Evolutionary conservation across 2,888 invertebrate genomes (phyloP).

Genomic region (Dicycla oo): DNA sequence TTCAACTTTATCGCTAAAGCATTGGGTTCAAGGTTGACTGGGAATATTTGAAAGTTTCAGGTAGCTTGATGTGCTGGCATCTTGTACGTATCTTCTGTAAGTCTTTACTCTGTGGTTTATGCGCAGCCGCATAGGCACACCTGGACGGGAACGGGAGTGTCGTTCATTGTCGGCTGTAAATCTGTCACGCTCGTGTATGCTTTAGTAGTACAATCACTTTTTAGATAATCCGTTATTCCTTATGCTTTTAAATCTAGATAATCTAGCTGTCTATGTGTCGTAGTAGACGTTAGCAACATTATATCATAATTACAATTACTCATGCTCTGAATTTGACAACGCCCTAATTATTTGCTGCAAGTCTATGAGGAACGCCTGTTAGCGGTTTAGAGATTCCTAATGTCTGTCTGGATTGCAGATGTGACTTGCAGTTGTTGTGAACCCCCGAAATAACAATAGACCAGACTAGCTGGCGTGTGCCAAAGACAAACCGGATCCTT

Average conservation of each 20-base stretch:
- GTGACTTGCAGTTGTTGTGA: slow-evolving; percentile 1
- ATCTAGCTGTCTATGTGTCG: slow-evolving; percentile 4
- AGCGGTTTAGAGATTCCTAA: not conserved
- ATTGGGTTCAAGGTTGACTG: too few relatives aligned
- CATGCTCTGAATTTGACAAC: slow-evolving; percentile 2
- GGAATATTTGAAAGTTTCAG: too few relatives aligned
- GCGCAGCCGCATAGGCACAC: slow-evolving; percentile 44
- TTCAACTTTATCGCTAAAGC: too few relatives aligned
- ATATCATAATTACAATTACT: not conserved
- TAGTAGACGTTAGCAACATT: not conserved
- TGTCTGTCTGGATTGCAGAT: not conserved
- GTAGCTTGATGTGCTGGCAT: too few relatives aligned
- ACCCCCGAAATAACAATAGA: not conserved
- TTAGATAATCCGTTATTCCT: slow-evolving; percentile 9
- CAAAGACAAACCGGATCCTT: not conserved
- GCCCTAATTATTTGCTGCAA: not conserved
- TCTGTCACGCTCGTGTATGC: slow-evolving; percentile 56
- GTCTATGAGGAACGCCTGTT: not conserved
- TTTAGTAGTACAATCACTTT: slow-evolving; percentile 20
- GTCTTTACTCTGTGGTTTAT: slow-evolving; percentile 15
- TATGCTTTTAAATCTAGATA: slow-evolving; percentile 14
- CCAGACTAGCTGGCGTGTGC: not conserved
- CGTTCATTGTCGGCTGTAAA: slow-evolving; percentile 62
- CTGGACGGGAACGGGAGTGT: slow-evolving; percentile 50
- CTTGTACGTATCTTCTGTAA: slow-evolving; percentile 16